These are phyloP conservation scores for Misgurnus mizolepis DNA, from an alignment of 2,113 vertebrate genomes.

Conservation along the genomic window DNA sequence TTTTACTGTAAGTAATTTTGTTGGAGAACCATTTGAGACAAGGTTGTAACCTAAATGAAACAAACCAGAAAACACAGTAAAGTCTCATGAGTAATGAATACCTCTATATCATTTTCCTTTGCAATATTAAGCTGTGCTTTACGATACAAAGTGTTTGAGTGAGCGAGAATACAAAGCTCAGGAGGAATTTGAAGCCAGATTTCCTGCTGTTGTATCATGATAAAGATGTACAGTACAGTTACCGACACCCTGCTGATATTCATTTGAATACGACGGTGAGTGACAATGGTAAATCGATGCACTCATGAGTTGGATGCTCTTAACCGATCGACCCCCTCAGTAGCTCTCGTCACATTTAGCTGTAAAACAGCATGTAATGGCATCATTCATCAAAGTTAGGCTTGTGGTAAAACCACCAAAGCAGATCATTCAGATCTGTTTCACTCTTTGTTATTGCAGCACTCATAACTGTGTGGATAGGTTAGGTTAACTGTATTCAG, in stretches of 20 bases:
- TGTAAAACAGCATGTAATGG: conserved; percentile 25
- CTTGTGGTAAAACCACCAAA: conserved; percentile 15
- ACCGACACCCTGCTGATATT: conserved; percentile 7
- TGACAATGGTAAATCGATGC: conserved; percentile 24
- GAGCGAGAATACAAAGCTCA: not conserved
- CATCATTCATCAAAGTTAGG: conserved; percentile 39
- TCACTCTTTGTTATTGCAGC: not conserved
- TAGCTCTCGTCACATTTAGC: conserved; percentile 33
- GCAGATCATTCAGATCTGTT: not conserved
- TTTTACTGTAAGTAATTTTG: too few species aligned
- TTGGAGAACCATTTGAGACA: too few species aligned
- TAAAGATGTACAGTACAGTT: not conserved
- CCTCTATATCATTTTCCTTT: too few species aligned
- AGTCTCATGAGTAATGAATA: too few species aligned
- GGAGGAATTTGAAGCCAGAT: not conserved
- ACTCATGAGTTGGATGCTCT: conserved; percentile 23
- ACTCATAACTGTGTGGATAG: not conserved
- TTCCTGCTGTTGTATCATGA: conserved; percentile 5
- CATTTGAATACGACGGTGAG: conserved; percentile 19
- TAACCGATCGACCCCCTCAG: conserved; percentile 33
- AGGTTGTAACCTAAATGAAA: too few species aligned
- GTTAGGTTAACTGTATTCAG: not conserved
- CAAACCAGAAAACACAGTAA: too few species aligned
- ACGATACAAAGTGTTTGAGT: not conserved
- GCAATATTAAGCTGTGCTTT: too few species aligned